Conservation (phyloP, 1,140 invertebrate genomes). For the Cyclina sinensis region DNA sequence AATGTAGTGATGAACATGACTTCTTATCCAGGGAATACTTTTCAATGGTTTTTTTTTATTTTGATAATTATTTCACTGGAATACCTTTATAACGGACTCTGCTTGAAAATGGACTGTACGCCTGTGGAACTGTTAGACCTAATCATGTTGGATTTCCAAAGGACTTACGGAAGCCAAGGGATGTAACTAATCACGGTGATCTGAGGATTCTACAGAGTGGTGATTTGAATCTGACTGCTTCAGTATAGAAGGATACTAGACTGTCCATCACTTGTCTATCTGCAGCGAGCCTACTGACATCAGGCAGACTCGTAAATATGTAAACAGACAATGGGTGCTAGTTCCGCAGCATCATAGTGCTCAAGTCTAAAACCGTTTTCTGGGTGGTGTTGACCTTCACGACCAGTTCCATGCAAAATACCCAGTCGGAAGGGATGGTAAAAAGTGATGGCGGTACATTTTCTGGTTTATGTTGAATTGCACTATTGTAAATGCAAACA, state of each 20-base stretch:
- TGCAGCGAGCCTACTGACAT: not conserved
- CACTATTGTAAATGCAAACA: not conserved
- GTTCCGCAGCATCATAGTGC: not conserved
- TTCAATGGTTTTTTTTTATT: not conserved
- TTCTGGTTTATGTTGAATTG: constrained; percentile 27
- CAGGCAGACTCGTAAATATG: not conserved
- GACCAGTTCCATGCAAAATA: not conserved
- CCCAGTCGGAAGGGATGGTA: not conserved
- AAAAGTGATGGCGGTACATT: constrained; percentile 30
- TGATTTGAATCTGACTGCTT: not conserved
- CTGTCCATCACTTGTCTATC: not conserved
- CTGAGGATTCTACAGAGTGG: constrained; percentile 16
- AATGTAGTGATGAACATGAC: not conserved
- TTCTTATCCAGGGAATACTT: not conserved
- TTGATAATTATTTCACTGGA: constrained; percentile 8
- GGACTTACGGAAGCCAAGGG: not conserved
- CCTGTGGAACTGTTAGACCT: constrained; percentile 19
- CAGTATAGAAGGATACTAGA: constrained; percentile 22
- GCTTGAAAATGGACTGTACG: constrained; percentile 9
- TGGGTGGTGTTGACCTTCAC: constrained; percentile 33
- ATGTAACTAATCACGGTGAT: not conserved
- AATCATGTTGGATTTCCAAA: not conserved
- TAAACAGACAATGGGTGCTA: not conserved
- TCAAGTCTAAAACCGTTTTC: not conserved
- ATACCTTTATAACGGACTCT: not conserved